These are phyloP conservation scores for Podiceps cristatus DNA, from an alignment of 2,113 vertebrate species.

Conservation along the genomic window DNA sequence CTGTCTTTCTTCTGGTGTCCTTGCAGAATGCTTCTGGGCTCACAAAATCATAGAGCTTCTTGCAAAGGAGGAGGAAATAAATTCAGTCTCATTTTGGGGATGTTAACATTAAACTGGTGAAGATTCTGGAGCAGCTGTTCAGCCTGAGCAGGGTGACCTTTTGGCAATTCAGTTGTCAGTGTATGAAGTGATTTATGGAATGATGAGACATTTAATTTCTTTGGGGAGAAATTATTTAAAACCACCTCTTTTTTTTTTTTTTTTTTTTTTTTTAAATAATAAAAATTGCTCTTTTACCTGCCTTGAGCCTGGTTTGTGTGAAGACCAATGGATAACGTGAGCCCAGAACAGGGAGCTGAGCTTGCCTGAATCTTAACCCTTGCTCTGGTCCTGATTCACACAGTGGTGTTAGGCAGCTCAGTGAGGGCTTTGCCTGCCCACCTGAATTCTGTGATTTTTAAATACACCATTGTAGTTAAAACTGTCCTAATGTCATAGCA, in stretches of 20 bases:
- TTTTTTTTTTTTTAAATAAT: too few relatives aligned
- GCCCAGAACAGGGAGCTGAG: not conserved
- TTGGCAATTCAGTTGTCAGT: not conserved
- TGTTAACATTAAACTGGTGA: not conserved
- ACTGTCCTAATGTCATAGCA: not conserved
- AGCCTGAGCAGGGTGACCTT: conserved; percentile 9
- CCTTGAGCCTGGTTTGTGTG: not conserved
- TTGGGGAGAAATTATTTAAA: conserved; percentile 12
- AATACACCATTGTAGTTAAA: not conserved
- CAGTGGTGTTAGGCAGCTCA: not conserved
- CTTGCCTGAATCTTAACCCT: not conserved
- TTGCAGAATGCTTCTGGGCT: not conserved
- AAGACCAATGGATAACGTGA: not conserved
- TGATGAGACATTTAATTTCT: conserved; percentile 15
- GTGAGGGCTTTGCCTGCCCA: not conserved
- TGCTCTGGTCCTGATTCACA: fast-evolving
- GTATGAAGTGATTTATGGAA: conserved; percentile 15
- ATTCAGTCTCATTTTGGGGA: not conserved
- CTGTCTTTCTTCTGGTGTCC: not conserved
- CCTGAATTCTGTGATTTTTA: not conserved
- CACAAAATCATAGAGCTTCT: not conserved
- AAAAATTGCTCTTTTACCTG: not conserved
- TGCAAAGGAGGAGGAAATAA: not conserved
- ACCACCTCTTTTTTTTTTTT: not conserved
- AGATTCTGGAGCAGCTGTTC: conserved; percentile 21